Conservation (phyloP, 1,140 invertebrate species). For the Paraescarpia echinospica region DNA sequence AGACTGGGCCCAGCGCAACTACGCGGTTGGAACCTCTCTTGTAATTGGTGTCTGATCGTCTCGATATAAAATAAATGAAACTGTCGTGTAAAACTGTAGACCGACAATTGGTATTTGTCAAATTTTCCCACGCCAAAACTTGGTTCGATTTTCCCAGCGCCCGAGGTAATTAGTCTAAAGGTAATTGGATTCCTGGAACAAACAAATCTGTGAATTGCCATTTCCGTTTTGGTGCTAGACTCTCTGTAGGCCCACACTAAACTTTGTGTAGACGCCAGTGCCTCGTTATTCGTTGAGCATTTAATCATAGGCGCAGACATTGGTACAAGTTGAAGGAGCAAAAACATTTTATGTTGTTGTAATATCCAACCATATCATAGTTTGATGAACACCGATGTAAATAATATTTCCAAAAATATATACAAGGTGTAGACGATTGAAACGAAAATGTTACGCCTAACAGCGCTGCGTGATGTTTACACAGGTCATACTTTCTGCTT, state of each 20-base stretch:
- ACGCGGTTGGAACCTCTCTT: neutral
- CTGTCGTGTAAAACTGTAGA: neutral
- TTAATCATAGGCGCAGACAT: too few species aligned
- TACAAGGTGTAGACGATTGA: too few species aligned
- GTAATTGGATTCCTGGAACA: neutral
- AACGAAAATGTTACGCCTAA: too few species aligned
- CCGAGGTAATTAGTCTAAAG: neutral
- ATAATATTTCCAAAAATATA: too few species aligned
- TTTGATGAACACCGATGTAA: too few species aligned
- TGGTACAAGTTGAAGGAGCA: too few species aligned
- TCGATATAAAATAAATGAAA: neutral
- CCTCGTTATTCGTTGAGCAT: neutral
- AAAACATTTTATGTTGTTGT: too few species aligned
- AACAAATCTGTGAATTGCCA: neutral
- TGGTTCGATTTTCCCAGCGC: neutral
- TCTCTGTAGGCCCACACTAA: too few species aligned
- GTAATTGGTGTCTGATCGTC: neutral
- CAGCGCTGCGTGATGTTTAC: too few species aligned
- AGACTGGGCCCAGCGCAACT: neutral
- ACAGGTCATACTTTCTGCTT: too few species aligned
- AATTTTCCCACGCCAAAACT: neutral
- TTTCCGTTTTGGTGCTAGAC: neutral
- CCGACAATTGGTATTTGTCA: neutral
- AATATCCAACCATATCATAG: too few species aligned
- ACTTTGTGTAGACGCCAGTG: neutral